A percentile compares a stretch with the other conserved stretches of the same genome.
These are phyloP conservation scores for Pogonocichla stellata DNA, from an alignment of 2,113 vertebrate genomes.

Conservation along the genomic window DNA sequence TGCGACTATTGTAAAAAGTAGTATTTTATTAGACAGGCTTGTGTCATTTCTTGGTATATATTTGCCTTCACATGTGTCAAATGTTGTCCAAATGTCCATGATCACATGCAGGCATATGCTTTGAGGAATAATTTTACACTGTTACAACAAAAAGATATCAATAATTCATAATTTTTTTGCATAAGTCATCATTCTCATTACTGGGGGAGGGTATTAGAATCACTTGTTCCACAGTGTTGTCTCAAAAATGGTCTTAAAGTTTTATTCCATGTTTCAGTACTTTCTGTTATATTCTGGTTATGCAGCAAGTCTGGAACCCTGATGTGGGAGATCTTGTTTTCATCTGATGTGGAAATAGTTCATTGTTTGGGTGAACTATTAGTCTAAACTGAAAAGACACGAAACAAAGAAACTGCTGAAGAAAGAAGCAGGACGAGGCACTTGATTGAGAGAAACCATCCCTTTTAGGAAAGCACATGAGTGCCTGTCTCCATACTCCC, in stretches of 20 bases:
- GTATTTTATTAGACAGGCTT: neutral
- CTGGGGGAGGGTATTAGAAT: neutral
- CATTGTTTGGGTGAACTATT: neutral
- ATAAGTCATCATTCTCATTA: neutral
- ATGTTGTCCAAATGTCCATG: neutral
- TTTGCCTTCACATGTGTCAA: conserved; percentile 8
- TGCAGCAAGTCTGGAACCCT: neutral
- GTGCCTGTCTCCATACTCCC: rapidly evolving
- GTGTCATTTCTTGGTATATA: neutral
- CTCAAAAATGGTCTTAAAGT: neutral
- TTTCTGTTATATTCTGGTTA: neutral
- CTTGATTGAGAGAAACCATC: neutral
- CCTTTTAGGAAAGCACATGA: neutral
- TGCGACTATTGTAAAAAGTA: neutral
- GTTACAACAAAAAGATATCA: neutral
- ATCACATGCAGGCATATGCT: neutral
- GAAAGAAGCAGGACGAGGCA: neutral
- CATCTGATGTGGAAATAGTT: neutral
- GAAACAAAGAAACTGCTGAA: neutral
- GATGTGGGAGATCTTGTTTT: neutral
- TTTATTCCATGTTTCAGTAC: neutral
- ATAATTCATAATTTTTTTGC: neutral
- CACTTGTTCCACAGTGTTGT: neutral
- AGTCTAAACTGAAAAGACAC: neutral
- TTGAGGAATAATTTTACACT: neutral